phyloP scores from a whole-genome alignment of 2,113 vertebrate species.

The Ameiurus melas region DNA sequence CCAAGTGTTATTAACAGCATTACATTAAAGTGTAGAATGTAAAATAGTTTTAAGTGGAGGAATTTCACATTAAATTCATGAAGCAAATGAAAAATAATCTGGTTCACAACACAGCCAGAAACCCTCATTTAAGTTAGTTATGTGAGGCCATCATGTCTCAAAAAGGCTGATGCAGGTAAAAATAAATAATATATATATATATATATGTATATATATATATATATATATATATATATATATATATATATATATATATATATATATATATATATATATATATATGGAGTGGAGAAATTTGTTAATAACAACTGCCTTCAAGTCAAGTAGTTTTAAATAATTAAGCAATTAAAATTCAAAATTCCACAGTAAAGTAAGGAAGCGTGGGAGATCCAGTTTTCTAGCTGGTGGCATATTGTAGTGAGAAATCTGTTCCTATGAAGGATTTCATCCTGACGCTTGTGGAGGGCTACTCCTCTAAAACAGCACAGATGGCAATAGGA shows the following conservation, averaged over 20 bases:
- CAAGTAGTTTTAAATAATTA: slow-evolving; percentile 13
- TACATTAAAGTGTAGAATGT: background rate
- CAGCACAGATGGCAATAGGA: slow-evolving; percentile 55
- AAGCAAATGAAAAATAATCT: background rate
- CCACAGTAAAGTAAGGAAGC: slow-evolving; percentile 7
- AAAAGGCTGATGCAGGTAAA: background rate
- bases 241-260: no score
- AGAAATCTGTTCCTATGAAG: slow-evolving; percentile 17
- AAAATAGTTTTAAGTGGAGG: background rate
- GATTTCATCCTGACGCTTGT: slow-evolving; percentile 39
- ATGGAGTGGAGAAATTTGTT: slow-evolving; percentile 6
- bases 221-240: no score
- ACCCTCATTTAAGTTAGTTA: background rate
- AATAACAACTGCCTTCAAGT: slow-evolving; percentile 29
- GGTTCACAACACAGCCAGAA: background rate
- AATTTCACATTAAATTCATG: background rate
- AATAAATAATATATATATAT: no score
- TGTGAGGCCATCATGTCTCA: background rate
- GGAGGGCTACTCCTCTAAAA: slow-evolving; percentile 43
- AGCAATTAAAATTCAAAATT: slow-evolving; percentile 24
- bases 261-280: no score
- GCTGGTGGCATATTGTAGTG: slow-evolving; percentile 31
- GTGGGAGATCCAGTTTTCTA: slow-evolving; percentile 22
- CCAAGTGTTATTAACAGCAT: background rate
- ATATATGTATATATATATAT: no score